Percentiles rank a stretch among this genome's conserved stretches.
Conservation (phyloP, 2,113 vertebrate species). For the Mesitornis unicolor region DNA sequence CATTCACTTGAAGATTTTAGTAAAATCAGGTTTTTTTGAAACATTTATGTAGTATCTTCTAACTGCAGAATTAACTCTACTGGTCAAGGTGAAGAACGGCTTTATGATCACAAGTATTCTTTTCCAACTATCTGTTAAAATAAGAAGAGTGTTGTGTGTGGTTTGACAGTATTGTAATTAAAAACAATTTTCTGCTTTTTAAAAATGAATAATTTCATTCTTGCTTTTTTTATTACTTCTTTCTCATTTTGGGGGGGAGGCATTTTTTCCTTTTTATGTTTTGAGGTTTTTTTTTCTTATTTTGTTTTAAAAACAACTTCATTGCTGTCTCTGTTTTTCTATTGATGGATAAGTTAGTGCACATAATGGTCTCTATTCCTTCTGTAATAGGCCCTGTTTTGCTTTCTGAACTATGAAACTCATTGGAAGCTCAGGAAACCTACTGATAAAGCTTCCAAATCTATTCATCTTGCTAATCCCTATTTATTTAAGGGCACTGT, state of each 20-base stretch:
- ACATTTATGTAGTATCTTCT: background rate
- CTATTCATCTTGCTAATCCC: background rate
- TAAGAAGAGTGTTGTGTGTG: background rate
- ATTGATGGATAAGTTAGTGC: fast-evolving
- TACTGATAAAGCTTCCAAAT: background rate
- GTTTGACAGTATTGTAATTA: background rate
- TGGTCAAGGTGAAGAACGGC: background rate
- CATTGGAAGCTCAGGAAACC: background rate
- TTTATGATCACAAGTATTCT: background rate
- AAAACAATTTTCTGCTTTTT: background rate
- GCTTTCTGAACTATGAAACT: background rate
- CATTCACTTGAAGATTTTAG: background rate
- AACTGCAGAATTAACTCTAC: background rate
- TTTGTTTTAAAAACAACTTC: background rate
- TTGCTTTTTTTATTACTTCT: background rate
- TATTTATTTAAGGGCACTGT: background rate
- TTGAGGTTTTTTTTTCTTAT: background rate
- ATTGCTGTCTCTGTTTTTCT: background rate
- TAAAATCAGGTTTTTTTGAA: background rate
- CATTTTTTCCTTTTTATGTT: background rate
- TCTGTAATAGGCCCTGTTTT: background rate
- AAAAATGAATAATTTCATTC: background rate
- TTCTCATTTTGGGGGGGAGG: background rate
- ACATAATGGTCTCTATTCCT: background rate
- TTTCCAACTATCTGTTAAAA: background rate